Evolutionary conservation across 2,888 invertebrate species (phyloP), one percentile per base, ranked within the genome.

Genomic region (Cephus pulcher): DNA sequence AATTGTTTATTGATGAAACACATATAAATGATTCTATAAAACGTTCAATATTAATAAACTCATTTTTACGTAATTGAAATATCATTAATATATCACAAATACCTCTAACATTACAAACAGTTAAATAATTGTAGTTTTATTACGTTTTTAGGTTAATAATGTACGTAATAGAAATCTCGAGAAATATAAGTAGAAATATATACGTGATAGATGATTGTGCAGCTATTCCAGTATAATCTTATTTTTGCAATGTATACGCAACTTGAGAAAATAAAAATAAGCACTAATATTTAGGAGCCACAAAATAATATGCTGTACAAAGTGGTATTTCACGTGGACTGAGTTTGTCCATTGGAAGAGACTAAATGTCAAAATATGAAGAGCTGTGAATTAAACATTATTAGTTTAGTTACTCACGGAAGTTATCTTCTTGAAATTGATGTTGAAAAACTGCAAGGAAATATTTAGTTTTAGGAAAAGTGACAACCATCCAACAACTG

Each of bases 61-160:
- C 1, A 37, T 12, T 35, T 23, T 15, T n/a, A 75, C 11, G 4
- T 4, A 56, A 56, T 74, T 34, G 11, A 11, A 56, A 75, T 34
- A 40, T 6, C 23, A 56, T 56, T 9, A 23, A 56, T 23, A 9
- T 9, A n/a, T 76, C 37, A 73, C 30, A 73, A 76, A 40, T 73
- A 40, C 76, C 56, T 71, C 68, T 76, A 56, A 33, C 23, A 34
- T 76, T 76, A 70, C n/a, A 40, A 73, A 76, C 34, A 33, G 56
- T 15, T 34, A 34, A 73, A 73, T 40, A 34, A 76, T 76, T 76
- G n/a, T 32, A 32, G n/a, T 70, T 34, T 56, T 76, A 68, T 73
- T 76, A 73, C 34, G 76, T 76, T 68, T 73, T 9, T 56, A 56
- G 56, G 23, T 56, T 56, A 56, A 23, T 9, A 9, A 23, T 56